Evolutionary conservation across 1,140 invertebrate genomes (phyloP), one percentile per base, ranked within the genome.

Genomic region (Hesperophylax magnus): DNA sequence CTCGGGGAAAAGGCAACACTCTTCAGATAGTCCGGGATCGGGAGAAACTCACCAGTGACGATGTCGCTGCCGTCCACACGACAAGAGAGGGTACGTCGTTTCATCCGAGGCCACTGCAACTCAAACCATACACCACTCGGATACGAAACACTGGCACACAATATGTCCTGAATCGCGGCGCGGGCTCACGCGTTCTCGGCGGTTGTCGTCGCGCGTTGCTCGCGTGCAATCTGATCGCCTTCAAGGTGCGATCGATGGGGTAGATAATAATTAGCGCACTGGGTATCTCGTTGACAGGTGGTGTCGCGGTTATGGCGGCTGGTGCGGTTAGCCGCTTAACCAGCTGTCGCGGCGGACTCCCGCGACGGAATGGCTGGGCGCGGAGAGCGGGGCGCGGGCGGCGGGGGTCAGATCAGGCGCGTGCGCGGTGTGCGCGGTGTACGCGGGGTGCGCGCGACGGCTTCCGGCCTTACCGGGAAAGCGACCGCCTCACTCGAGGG

Each of bases 71-170:
- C 67, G 52, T 61, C 53, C 61, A 20, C 61, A 63, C 58, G 78
- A 80, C 78, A 76, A 53, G 34, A 80, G 31, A 52, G 78, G 61
- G 34, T 52, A 24, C 14, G 78, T 34, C 39, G 78, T 58, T 80
- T 80, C 78, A 80, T 80, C 78, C 78, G 78, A 80, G 78, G 78
- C 78, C 34, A 75, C 34, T 80, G 78, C 71, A 22, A 20, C 31
- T 80, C 78, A 80, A 75, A 80, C 78, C 78, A 80, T 80, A 56
- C 69, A 80, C 78, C 71, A 80, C 69, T 80, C 71, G 20, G 71
- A 52, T n/a, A 53, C 39, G 31, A 39, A 60, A 14, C 78, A 79
- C 78, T 79, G 65, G 27, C 31, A 67, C 78, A 72, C 67, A 74
- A 72, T 61, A 78, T 22, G 78, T 61, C 53, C 60, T 27, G 65